phyloP scores from a whole-genome alignment of 1,140 invertebrate genomes.

The Hetaerina americana region DNA sequence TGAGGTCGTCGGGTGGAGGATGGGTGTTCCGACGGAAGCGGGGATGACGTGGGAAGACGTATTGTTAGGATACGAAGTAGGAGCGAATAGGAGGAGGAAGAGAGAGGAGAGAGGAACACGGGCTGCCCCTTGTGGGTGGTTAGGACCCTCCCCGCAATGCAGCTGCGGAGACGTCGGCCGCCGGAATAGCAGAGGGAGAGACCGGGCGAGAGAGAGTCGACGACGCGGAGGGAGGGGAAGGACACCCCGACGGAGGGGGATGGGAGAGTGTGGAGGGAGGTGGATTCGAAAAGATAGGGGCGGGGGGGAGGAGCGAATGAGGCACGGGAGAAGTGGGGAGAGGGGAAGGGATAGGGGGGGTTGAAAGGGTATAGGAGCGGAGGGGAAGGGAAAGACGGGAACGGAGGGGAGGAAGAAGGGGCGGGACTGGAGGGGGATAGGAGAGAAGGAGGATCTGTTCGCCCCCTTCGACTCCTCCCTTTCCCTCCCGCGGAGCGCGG shows the following conservation, averaged over 20 bases:
- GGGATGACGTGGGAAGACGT: too few species aligned
- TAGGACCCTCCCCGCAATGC: not conserved
- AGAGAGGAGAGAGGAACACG: not conserved
- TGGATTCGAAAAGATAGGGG: not conserved
- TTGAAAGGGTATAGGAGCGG: not conserved
- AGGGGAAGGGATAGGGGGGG: not conserved
- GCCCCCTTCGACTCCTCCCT: too few species aligned
- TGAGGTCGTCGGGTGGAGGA: not conserved
- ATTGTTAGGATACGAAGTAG: too few species aligned
- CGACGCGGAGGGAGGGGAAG: not conserved
- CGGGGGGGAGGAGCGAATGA: too few species aligned
- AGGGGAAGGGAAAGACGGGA: too few species aligned
- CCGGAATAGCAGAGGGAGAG: not conserved
- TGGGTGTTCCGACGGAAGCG: not conserved
- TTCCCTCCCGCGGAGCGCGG: too few species aligned
- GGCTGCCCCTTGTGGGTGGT: not conserved
- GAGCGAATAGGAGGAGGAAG: not conserved
- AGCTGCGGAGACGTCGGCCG: not conserved
- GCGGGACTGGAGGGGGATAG: too few species aligned
- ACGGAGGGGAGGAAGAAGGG: not conserved
- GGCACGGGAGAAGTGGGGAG: not conserved
- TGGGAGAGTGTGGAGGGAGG: not conserved
- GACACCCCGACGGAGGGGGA: too few species aligned
- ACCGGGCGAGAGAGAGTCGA: too few species aligned
- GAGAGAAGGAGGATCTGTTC: too few species aligned